phyloP scores from a whole-genome alignment of 2,888 invertebrate species.

The Griposia aprilina region DNA sequence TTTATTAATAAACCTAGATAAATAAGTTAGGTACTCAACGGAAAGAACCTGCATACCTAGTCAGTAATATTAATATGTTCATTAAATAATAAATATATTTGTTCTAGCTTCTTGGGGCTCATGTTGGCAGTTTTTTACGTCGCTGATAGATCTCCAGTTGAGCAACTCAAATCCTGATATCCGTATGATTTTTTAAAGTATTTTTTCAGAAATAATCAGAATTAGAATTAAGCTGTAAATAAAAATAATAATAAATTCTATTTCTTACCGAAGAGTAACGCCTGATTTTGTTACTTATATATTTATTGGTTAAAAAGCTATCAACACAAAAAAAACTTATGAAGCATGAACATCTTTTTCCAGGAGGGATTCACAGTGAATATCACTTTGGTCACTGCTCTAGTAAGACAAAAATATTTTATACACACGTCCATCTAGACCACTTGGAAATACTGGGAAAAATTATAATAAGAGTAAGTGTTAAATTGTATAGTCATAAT shows the following conservation, averaged over 20 bases:
- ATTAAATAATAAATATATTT: constrained; percentile 4
- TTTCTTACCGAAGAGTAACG: background rate
- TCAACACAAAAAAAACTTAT: background rate
- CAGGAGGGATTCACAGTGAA: constrained; percentile 76
- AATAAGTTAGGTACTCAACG: background rate
- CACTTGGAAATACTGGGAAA: constrained; percentile 79
- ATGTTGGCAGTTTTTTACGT: constrained; percentile 54
- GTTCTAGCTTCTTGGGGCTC: constrained; percentile 37
- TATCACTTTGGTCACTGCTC: constrained; percentile 77
- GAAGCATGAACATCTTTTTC: constrained; percentile 31
- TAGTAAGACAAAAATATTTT: constrained; percentile 62
- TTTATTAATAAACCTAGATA: background rate
- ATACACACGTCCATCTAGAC: constrained; percentile 72
- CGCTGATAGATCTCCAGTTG: background rate
- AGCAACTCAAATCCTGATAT: accelerated
- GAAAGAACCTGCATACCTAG: background rate
- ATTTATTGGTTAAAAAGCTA: background rate
- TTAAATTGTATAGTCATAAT: background rate
- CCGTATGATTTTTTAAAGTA: constrained; percentile 7
- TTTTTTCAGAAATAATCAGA: background rate
- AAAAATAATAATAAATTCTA: background rate
- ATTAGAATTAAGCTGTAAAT: background rate
- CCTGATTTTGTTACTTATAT: too few relatives aligned
- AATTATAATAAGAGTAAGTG: constrained; percentile 78
- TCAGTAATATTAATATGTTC: background rate